phyloP scores from a whole-genome alignment of 2,797 vertebrate species.

The Ptychobarbus kaznakovi region DNA sequence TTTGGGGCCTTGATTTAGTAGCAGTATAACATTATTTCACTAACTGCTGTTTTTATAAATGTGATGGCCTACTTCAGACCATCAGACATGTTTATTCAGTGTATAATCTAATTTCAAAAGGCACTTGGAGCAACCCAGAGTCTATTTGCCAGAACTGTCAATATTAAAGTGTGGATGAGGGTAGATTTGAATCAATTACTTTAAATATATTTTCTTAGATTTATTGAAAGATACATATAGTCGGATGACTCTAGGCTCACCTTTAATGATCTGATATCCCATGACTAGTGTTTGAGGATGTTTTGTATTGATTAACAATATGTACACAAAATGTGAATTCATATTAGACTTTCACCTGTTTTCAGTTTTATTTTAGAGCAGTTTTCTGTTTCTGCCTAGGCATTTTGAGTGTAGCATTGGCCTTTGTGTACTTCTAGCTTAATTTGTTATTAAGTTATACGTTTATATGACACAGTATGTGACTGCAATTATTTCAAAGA shows the following conservation, averaged over 20 bases:
- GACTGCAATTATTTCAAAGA: slow-evolving; percentile 1
- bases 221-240: neutral
- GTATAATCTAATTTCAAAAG: neutral
- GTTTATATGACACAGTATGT: neutral
- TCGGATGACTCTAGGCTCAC: neutral
- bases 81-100: neutral
- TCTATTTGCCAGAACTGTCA: neutral
- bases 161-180: neutral
- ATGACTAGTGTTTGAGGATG: neutral
- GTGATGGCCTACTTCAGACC: neutral
- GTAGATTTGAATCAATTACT: neutral
- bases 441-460: neutral
- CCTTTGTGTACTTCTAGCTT: neutral
- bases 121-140: neutral
- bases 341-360: neutral
- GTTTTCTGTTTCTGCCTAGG: neutral
- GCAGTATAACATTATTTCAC: neutral
- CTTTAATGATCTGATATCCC: neutral
- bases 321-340: neutral
- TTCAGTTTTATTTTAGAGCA: neutral
- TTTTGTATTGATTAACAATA: neutral
- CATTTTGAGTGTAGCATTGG: neutral
- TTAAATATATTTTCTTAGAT: neutral
- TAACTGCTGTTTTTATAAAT: neutral
- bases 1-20: too few relatives aligned